A percentile compares a stretch with the other conserved stretches of the same genome.
These are phyloP conservation scores for Macquaria ambigua DNA, from an alignment of 2,113 vertebrate species.

Conservation along the genomic window DNA sequence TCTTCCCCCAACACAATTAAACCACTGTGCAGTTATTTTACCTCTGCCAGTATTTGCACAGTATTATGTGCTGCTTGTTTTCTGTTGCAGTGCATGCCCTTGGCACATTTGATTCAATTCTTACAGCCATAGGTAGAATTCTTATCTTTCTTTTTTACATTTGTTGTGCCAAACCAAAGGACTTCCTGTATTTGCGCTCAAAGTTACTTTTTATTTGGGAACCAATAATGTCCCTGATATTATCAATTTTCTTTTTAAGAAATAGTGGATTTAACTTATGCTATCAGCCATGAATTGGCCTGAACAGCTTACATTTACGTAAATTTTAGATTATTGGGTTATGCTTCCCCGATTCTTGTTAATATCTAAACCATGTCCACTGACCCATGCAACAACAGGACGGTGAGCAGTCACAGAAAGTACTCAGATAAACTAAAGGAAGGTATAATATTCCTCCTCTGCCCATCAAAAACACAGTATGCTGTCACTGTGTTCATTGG, in stretches of 20 bases:
- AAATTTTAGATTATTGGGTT: background rate
- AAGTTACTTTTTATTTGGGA: conserved; percentile 6
- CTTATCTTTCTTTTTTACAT: background rate
- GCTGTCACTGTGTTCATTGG: background rate
- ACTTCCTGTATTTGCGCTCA: background rate
- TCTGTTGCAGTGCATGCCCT: background rate
- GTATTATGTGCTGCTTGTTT: background rate
- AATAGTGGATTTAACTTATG: background rate
- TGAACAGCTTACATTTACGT: background rate
- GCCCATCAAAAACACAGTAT: background rate
- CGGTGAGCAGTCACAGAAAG: background rate
- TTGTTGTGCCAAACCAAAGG: background rate
- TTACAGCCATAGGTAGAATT: background rate
- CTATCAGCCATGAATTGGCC: background rate
- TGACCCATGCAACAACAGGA: background rate
- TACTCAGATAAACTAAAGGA: background rate
- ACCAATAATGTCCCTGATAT: background rate
- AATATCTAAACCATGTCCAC: background rate
- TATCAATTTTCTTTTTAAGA: background rate
- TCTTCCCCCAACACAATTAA: background rate
- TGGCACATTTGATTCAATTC: background rate
- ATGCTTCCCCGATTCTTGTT: background rate
- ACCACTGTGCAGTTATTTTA: background rate
- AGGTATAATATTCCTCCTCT: background rate
- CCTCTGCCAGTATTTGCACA: background rate